These are phyloP conservation scores for Chrysolina americana DNA, from an alignment of 2,888 invertebrate species.

Conservation along the genomic window DNA sequence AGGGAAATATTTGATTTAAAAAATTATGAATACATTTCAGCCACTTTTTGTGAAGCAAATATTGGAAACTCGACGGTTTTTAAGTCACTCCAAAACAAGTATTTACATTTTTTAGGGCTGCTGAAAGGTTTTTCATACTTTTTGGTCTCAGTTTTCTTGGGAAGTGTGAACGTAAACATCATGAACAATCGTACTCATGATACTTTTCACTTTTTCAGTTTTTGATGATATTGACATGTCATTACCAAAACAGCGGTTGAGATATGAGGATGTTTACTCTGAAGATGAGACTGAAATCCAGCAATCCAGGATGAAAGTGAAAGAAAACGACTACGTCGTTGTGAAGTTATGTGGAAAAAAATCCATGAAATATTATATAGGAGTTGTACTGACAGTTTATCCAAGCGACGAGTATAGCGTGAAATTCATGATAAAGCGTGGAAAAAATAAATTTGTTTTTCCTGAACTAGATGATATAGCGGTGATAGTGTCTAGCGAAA, in stretches of 20 bases:
- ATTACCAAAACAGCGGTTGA: not conserved
- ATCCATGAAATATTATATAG: constrained; percentile 22
- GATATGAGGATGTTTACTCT: constrained; percentile 8
- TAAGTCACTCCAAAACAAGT: too few species aligned
- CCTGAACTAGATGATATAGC: constrained; percentile 25
- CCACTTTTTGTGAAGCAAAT: too few species aligned
- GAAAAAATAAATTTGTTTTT: constrained; percentile 26
- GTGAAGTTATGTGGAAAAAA: constrained; percentile 25
- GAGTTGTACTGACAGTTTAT: constrained; percentile 1
- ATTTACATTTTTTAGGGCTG: too few species aligned
- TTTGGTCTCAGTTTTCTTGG: too few species aligned
- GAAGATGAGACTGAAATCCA: not conserved
- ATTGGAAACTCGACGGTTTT: too few species aligned
- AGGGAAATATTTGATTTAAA: too few species aligned
- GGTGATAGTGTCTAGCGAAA: constrained; percentile 3
- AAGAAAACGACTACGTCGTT: constrained; percentile 27
- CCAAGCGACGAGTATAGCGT: constrained; percentile 21
- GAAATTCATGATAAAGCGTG: constrained; percentile 23
- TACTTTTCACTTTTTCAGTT: constrained; percentile 1
- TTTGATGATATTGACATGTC: not conserved
- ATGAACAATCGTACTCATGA: not conserved
- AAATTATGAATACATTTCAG: too few species aligned
- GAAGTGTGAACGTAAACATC: too few species aligned
- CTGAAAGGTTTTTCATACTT: too few species aligned
- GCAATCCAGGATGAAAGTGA: not conserved